Evolutionary conservation across 2,888 invertebrate genomes (phyloP), one percentile per base, ranked within the genome.

Genomic region (Hirudinaria manillensis): DNA sequence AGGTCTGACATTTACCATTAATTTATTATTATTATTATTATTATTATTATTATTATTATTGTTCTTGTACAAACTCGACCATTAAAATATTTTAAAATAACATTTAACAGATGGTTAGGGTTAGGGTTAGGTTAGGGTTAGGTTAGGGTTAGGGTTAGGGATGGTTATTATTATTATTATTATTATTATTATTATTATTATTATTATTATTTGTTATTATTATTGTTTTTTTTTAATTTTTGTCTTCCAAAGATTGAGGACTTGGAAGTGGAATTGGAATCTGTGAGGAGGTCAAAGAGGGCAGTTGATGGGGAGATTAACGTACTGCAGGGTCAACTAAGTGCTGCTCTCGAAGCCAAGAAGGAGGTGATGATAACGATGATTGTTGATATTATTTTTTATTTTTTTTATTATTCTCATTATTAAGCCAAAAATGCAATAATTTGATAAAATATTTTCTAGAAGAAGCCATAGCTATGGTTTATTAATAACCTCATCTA

Each of bases 161-260:
- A n/a, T n/a, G n/a, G n/a, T n/a, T n/a, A n/a, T n/a, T n/a, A n/a
- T 21, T 16, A 27, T 29, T n/a, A n/a, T 61, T 6, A 61, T 13
- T 7, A 7, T n/a, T 61, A 13, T n/a, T 45, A 10, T 10, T 45
- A 6, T 16, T 16, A 45, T 16, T 45, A 45, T 1, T 45, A 16
- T 7, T 45, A 45, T 45, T 45, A 7, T 16, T 16, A 45, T 36
- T 36, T 10, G 10, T 36, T 36, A 10, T 36, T 6, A 36, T 45
- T 45, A 45, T 45, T 45, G 1, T 10, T 10, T 7, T 1, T 45
- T 16, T 10, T 45, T 16, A 45, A 45, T 45, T n/a, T n/a, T 45
- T 45, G 45, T n/a, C n/a, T n/a, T n/a, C n/a, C n/a, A n/a, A 7
- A 75, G 75, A 34, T 75, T 45, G 75, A 70, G 21, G 75, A 75